Percentiles rank a stretch among this genome's conserved stretches.
These are phyloP conservation scores for Esperia sulphurella DNA, from an alignment of 2,888 invertebrate genomes.

Conservation along the genomic window DNA sequence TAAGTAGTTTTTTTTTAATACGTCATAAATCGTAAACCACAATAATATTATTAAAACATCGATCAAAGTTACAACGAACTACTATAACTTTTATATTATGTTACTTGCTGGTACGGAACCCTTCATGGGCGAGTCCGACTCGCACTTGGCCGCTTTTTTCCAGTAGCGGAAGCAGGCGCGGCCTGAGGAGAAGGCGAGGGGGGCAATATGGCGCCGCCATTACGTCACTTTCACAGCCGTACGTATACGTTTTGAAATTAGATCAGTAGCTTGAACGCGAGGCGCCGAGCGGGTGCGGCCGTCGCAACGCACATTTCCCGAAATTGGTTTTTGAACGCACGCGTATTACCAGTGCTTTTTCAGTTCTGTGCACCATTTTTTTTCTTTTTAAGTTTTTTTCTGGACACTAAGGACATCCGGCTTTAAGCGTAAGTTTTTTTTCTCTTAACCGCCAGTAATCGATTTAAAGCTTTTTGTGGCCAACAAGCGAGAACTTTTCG, in stretches of 20 bases:
- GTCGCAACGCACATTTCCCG: slow-evolving; percentile 20
- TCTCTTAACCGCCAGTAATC: slow-evolving; percentile 26
- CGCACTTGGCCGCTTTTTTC: too few relatives aligned
- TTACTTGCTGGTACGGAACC: too few relatives aligned
- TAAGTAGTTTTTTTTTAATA: too few relatives aligned
- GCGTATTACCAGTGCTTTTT: slow-evolving; percentile 39
- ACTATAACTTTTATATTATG: too few relatives aligned
- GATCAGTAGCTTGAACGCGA: slow-evolving; percentile 66
- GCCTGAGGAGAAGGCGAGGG: slow-evolving; percentile 30
- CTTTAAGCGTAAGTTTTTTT: slow-evolving; percentile 49
- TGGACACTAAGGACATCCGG: slow-evolving; percentile 29
- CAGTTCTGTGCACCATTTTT: slow-evolving; percentile 33
- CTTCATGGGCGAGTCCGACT: too few relatives aligned
- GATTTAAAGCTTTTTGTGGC: slow-evolving; percentile 48
- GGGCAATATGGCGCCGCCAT: slow-evolving; percentile 66
- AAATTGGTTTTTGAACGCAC: slow-evolving; percentile 36
- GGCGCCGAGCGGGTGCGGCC: slow-evolving; percentile 34
- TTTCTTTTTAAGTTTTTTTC: slow-evolving; percentile 23
- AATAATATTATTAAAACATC: too few relatives aligned
- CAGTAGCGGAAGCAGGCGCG: slow-evolving; percentile 52
- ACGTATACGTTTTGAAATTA: slow-evolving; percentile 62
- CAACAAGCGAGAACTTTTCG: slow-evolving; percentile 33
- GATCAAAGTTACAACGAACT: too few relatives aligned
- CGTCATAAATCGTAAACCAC: too few relatives aligned
- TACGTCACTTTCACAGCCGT: slow-evolving; percentile 71